phyloP scores from a whole-genome alignment of 2,113 vertebrate species.

The Manacus vitellinus region DNA sequence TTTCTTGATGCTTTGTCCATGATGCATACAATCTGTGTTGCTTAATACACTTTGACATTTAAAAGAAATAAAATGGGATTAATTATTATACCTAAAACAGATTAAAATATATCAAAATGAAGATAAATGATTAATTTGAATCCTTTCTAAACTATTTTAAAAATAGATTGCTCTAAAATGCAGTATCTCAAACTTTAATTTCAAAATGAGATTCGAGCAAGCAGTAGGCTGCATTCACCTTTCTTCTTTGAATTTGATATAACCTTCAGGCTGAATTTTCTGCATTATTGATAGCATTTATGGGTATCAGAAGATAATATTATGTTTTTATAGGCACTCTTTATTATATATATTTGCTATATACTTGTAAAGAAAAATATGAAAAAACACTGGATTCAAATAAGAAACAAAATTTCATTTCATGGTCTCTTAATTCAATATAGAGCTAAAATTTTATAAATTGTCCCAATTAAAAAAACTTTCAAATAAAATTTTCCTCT shows the following conservation, averaged over 20 bases:
- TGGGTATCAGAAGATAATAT: constrained; percentile 46
- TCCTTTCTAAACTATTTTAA: neutral
- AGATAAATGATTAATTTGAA: neutral
- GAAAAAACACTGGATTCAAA: constrained; percentile 41
- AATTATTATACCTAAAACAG: neutral
- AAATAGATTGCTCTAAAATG: neutral
- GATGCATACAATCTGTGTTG: neutral
- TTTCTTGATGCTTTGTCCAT: neutral
- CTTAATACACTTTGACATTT: neutral
- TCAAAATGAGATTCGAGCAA: neutral
- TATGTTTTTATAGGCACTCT: constrained; percentile 21
- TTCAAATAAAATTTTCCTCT: neutral
- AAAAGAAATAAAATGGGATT: neutral
- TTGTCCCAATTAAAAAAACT: neutral
- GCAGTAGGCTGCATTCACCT: neutral
- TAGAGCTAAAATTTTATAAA: neutral
- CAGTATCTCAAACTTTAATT: neutral
- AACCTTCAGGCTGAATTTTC: neutral
- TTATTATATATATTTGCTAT: constrained; percentile 12
- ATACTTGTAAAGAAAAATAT: constrained; percentile 44
- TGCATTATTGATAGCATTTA: neutral
- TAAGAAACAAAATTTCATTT: neutral
- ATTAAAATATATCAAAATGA: neutral
- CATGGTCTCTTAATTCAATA: neutral
- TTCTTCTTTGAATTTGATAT: neutral